These are phyloP conservation scores for Macrotis lagotis DNA, from an alignment of 2,113 vertebrate species.

Conservation along the genomic window DNA sequence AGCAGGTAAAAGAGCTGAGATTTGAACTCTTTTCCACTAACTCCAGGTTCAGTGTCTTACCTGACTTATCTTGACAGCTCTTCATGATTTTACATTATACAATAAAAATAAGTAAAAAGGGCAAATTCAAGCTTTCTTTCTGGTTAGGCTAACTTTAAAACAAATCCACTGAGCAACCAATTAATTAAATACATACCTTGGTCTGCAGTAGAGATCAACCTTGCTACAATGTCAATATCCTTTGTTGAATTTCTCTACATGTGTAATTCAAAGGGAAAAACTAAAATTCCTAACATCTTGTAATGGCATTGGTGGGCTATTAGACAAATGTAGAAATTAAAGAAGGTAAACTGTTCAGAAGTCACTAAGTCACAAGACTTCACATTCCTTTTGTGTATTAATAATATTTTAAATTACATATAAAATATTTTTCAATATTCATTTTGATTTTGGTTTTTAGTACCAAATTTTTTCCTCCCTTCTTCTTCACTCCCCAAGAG, in stretches of 20 bases:
- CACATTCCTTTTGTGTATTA: too few relatives aligned
- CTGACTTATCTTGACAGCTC: background rate
- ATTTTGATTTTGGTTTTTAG: too few relatives aligned
- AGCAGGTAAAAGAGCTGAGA: background rate
- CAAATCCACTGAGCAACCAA: background rate
- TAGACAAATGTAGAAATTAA: background rate
- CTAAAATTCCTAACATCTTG: background rate
- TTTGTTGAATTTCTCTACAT: background rate
- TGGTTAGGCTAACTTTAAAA: background rate
- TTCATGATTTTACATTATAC: background rate
- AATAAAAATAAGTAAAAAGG: background rate
- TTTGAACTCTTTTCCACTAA: background rate
- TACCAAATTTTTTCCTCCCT: too few relatives aligned
- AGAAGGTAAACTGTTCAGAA: background rate
- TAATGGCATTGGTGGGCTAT: background rate
- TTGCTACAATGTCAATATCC: background rate
- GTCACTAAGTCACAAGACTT: background rate
- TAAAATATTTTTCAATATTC: too few relatives aligned
- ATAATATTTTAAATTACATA: too few relatives aligned
- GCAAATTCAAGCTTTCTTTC: background rate
- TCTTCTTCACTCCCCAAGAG: too few relatives aligned
- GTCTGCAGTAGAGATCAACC: background rate
- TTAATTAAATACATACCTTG: background rate
- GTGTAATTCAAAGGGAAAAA: slow-evolving; percentile 4
- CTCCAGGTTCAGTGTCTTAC: background rate